Base-by-base conservation (phyloP, 2,888 invertebrate species). In the Rugalucina vietnamica region DNA sequence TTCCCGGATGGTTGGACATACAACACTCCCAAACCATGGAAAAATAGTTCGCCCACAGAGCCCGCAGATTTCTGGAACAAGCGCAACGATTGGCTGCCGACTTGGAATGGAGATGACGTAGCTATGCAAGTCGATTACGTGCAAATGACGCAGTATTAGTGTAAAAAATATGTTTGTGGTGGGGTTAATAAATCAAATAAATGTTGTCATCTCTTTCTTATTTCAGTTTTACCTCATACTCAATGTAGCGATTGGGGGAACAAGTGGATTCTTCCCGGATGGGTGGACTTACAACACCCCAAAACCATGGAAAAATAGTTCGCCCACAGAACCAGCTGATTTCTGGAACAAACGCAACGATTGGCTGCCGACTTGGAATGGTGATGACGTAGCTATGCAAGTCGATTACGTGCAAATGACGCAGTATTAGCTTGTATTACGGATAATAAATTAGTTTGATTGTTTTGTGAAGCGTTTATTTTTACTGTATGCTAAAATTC, bases 291-390 rank as follows among this genome's bases (percentile, higher is more conserved):
- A 92, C 82, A 81, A 86, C 57, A 74, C 81, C 8, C 43, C 92
- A 0, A 98, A 98, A 93, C 97, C 98, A 0, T 98, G 98, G 98
- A 95, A 86, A 34, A 97, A 97, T 93, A 93, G 93, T 5, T 88
- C 85, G 0, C 87, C 85, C 0, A 76, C 76, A 0, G 87, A 79
- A 27, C 18, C 37, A 0, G 74, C 76, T 3, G 95, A 96, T 85
- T 97, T 98, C 95, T 97, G 97, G 96, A 95, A 95, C 5, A 87
- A 96, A 0, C 95, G 95, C 43, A 94, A 96, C 18, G 95, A 96
- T 60, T 96, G 97, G 96, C 93, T 95, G 60, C 94, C 96, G 0
- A 96, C 96, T 1, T 98, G 97, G 98, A 81, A 95, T 18, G 95
- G 93, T 0, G 95, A 96, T 0, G 95, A 96, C 29, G 95, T 96